Conservation (phyloP, 2,113 vertebrate genomes). For the Turdus rufiventris region DNA sequence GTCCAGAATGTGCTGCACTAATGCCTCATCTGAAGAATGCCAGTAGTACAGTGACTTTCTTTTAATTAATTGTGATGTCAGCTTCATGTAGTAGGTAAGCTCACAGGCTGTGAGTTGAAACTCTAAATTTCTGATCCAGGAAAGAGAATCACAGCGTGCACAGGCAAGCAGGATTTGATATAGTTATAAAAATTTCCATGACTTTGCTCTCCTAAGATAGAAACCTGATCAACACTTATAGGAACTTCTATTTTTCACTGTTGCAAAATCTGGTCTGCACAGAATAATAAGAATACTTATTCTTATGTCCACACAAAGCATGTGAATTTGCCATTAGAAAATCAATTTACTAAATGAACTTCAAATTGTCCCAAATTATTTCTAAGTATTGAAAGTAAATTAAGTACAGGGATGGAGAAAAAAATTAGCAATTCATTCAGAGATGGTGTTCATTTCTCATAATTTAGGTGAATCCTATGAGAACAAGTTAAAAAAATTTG, state of each 20-base stretch:
- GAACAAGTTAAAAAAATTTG: neutral
- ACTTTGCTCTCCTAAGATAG: neutral
- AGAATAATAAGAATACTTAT: neutral
- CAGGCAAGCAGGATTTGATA: neutral
- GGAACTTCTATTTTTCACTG: neutral
- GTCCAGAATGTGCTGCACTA: neutral
- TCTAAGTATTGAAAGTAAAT: neutral
- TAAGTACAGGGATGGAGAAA: neutral
- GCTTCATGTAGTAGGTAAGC: neutral
- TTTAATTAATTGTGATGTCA: constrained; percentile 59
- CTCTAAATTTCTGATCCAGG: neutral
- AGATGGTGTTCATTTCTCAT: neutral
- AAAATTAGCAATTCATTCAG: neutral
- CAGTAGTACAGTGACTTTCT: neutral
- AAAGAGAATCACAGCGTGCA: neutral
- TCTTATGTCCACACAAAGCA: neutral
- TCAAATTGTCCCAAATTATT: neutral
- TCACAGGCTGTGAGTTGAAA: neutral
- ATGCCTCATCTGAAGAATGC: constrained; percentile 11
- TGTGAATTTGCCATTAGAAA: neutral
- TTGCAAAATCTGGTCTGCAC: neutral
- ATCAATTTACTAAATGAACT: neutral
- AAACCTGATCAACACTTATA: neutral
- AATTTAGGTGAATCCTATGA: neutral
- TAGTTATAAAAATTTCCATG: neutral